Evolutionary conservation across 2,113 vertebrate species (phyloP).

Genomic region (Sphyrna mokarran): DNA sequence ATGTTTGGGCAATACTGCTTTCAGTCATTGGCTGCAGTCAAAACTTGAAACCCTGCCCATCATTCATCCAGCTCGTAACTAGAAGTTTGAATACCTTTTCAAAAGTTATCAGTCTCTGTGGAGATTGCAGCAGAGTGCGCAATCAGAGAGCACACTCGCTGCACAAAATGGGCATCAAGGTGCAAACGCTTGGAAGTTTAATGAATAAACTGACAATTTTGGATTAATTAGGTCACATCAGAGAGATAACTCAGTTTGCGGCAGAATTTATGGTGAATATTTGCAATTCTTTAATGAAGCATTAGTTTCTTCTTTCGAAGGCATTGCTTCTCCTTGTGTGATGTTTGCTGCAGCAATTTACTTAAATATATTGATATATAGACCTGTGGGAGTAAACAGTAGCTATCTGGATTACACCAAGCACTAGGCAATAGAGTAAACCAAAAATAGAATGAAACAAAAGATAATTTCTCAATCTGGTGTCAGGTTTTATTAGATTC

Average conservation of each 20-base stretch:
- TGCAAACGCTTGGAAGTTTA: background rate
- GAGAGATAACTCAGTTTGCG: background rate
- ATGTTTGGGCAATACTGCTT: background rate
- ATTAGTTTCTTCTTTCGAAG: background rate
- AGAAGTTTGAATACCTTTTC: background rate
- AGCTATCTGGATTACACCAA: background rate
- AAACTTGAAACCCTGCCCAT: background rate
- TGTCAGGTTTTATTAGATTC: constrained; percentile 25
- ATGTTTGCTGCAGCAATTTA: background rate
- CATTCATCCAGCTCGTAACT: background rate
- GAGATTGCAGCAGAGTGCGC: background rate
- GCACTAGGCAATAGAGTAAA: too few relatives aligned
- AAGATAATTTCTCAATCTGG: background rate
- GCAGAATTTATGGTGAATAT: constrained; percentile 29
- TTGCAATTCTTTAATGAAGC: constrained; percentile 20
- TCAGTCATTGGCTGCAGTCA: background rate
- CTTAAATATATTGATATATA: constrained; percentile 29
- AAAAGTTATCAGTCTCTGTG: background rate
- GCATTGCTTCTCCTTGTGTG: constrained; percentile 3
- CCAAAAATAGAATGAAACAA: background rate
- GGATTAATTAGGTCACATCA: constrained; percentile 17
- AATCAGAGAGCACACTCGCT: background rate
- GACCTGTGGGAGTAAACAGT: background rate
- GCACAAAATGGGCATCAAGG: background rate
- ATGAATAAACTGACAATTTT: background rate